These are phyloP conservation scores for Adelosebastes latens DNA, from an alignment of 2,797 vertebrate species.

Conservation along the genomic window DNA sequence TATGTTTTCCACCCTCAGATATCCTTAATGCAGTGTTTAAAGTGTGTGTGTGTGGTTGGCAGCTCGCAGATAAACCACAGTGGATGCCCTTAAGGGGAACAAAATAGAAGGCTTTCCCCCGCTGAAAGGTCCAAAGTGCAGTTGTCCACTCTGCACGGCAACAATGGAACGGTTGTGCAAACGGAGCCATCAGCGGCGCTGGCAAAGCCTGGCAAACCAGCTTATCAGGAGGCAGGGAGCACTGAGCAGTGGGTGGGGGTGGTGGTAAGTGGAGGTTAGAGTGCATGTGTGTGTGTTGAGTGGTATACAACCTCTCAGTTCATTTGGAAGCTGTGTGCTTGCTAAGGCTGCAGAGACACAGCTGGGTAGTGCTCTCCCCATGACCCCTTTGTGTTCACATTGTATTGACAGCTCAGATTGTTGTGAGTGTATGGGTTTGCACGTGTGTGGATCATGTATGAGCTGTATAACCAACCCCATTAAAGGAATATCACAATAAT, in stretches of 20 bases:
- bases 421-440: not conserved
- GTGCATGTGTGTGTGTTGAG: conserved; percentile 28
- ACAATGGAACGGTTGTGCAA: conserved; percentile 78
- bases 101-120: conserved; percentile 70
- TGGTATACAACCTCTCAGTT: conserved; percentile 61
- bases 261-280: conserved; percentile 25
- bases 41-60: conserved; percentile 64
- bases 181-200: conserved; percentile 64
- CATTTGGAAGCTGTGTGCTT: conserved; percentile 36
- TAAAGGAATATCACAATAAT: not conserved
- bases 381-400: conserved; percentile 37
- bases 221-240: conserved; percentile 74
- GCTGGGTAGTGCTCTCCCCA: conserved; percentile 35
- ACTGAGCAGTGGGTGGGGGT: conserved; percentile 44
- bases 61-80: conserved; percentile 70
- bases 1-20: conserved; percentile 60
- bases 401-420: conserved; percentile 19
- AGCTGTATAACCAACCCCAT: not conserved
- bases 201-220: conserved; percentile 62
- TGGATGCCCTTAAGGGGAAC: conserved; percentile 75
- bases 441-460: not conserved
- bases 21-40: conserved; percentile 70
- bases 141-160: conserved; percentile 72
- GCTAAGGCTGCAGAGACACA: conserved; percentile 43
- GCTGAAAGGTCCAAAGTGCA: conserved; percentile 79